Base-by-base conservation (phyloP, 2,888 invertebrate genomes). In the Phragmatobia fuliginosa region DNA sequence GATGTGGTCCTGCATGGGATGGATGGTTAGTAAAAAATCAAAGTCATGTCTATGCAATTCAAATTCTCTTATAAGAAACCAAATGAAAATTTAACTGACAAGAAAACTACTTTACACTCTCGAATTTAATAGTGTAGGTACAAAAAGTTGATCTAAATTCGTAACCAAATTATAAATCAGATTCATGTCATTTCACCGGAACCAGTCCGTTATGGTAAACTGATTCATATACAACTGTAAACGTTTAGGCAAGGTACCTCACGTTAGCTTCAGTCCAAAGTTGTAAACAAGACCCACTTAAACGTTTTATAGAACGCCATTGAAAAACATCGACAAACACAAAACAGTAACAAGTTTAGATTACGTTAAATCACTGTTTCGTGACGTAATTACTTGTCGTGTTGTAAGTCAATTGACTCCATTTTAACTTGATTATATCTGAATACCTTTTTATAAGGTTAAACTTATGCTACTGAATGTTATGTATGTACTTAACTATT, bases 331-430 rank as follows among this genome's bases (percentile, higher is more conserved):
- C 65, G 62, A 56, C 28, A 31, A 64, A 60, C 33, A 14, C 31
- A 72, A 67, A 66, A 66, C 67, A 59, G 25, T 49, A 41, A 71
- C 45, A 74, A 21, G 64, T 59, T 64, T 67, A 79, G 71, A 60
- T 38, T 72, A 73, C 64, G 66, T 63, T 75, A 63, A 18, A 58
- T 38, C 38, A 66, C 28, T 41, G n/a, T 52, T 8, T 21, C 11
- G 58, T 67, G 67, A 65, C 58, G 59, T 65, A n/a, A 69, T 56
- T 33, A 18, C n/a, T 41, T 25, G 49, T 18, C 28, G 31, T 59
- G 10, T 69, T 52, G 14, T 28, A 52, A 11, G 11, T 10, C 6
- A 52, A 14, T 14, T 25, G 49, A 25, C 28, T 28, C 25, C 3
- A 14, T 25, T n/a, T n/a, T 28, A 25, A 28, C 52, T 25, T 28